These are phyloP conservation scores for Crematogaster levior DNA, from an alignment of 2,888 invertebrate genomes.

Conservation along the genomic window DNA sequence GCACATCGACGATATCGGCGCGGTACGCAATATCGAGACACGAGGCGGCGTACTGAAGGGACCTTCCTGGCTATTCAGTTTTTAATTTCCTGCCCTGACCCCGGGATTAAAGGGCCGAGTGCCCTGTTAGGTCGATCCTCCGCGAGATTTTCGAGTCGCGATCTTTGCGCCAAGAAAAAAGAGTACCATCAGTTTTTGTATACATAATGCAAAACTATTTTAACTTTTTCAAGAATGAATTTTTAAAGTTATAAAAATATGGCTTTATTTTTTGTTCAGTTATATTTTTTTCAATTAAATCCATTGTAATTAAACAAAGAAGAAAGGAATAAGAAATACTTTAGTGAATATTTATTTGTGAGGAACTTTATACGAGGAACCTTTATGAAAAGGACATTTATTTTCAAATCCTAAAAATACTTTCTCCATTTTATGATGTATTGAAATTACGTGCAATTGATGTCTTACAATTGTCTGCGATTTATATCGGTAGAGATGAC, in stretches of 20 bases:
- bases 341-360: not conserved
- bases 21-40: conserved; percentile 45
- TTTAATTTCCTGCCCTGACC: conserved; percentile 65
- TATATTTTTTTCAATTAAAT: not conserved
- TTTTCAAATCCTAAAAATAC: not conserved
- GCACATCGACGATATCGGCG: conserved; percentile 64
- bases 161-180: conserved; percentile 9
- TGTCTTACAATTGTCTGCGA: not conserved
- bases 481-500: not conserved
- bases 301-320: not conserved
- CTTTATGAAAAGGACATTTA: not conserved
- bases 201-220: not conserved
- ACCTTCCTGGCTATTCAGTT: conserved; percentile 56
- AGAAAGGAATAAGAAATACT: not conserved
- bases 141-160: conserved; percentile 17
- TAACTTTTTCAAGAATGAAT: not conserved
- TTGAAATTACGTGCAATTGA: not conserved
- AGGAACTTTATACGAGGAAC: not conserved
- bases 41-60: conserved; percentile 23
- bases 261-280: not conserved
- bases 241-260: not conserved
- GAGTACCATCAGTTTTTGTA: not conserved
- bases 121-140: conserved; percentile 38
- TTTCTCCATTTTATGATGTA: not conserved
- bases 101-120: conserved; percentile 50